Conservation (phyloP, 2,113 vertebrate genomes). For the Oryzias curvinotus region DNA sequence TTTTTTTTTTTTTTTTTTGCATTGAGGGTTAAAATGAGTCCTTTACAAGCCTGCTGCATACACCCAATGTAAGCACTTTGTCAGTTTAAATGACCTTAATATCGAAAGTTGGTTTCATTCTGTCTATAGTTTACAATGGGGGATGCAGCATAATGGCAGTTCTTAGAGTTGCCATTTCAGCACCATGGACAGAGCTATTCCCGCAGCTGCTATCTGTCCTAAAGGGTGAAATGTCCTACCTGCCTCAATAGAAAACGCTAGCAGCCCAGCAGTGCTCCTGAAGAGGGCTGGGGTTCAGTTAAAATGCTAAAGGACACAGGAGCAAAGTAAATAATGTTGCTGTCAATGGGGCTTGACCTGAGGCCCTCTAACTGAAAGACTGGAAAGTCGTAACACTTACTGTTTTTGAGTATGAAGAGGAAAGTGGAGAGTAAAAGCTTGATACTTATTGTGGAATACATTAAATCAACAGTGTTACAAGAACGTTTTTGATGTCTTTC, state of each 20-base stretch:
- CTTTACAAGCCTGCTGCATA: neutral
- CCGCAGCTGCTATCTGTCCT: neutral
- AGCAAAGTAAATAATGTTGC: conserved; percentile 38
- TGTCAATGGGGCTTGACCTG: conserved; percentile 35
- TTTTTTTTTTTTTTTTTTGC: too few species aligned
- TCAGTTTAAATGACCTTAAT: conserved; percentile 28
- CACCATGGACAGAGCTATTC: conserved; percentile 56
- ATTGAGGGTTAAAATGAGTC: too few species aligned
- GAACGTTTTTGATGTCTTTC: conserved; percentile 45
- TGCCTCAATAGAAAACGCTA: conserved; percentile 28
- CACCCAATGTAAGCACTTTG: conserved; percentile 48
- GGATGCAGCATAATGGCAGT: neutral
- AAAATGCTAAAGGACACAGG: conserved; percentile 61
- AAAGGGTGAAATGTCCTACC: conserved; percentile 31
- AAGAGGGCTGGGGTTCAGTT: conserved; percentile 47
- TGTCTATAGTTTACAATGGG: conserved; percentile 1
- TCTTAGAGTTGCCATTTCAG: conserved; percentile 39
- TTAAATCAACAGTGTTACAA: conserved; percentile 40
- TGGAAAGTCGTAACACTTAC: conserved; percentile 10
- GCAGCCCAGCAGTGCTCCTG: conserved; percentile 34
- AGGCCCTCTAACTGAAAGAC: conserved; percentile 35
- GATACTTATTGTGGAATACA: conserved; percentile 29
- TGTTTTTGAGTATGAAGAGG: conserved; percentile 30
- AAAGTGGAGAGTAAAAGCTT: neutral
- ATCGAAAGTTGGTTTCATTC: conserved; percentile 21